Base-by-base conservation (phyloP, 2,113 vertebrate species). In the Pandion haliaetus region DNA sequence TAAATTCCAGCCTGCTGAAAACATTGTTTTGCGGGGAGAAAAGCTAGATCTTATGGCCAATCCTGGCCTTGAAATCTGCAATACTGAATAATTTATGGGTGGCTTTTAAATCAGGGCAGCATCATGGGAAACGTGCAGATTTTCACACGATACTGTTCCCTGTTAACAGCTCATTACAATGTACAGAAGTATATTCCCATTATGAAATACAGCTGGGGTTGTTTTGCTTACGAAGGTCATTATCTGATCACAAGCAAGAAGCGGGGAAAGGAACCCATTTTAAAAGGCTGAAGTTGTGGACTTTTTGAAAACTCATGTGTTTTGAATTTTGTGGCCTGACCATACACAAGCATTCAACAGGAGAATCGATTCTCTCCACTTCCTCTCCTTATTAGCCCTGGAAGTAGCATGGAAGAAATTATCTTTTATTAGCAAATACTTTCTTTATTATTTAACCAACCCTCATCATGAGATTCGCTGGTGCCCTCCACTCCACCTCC, bases 121-220 rank as follows among this genome's bases (percentile, higher is more conserved):
- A 91, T 90, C 96, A 73, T 70, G 93, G 89, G 96, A 95, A 96
- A 95, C 1, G 36, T 80, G 89, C 81, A 91, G 96, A 94, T 95
- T 96, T 97, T 97, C 95, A 96, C 95, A 97, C 67, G 63, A 95
- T 93, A 61, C 93, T 95, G 95, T 96, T 96, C 82, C 91, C 93
- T 92, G 91, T 97, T 96, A 96, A 93, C 93, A 97, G 97, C 93
- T 97, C 96, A 87, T 97, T 97, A 95, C 82, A 63, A 66, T 54
- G 74, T 66, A 95, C 89, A 95, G 91, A 95, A 97, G 91, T 94
- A 88, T 90, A 94, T 88, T 94, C 93, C 76, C 92, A 73, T 94
- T 94, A 95, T 94, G 96, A 95, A 95, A 96, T 82, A 90, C 96
- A 97, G 96, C 96, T 96, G 94, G 91, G 58, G 24, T 20, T 94